These are phyloP conservation scores for Muscicapa adusta DNA, from an alignment of 2,113 vertebrate species.

Conservation along the genomic window DNA sequence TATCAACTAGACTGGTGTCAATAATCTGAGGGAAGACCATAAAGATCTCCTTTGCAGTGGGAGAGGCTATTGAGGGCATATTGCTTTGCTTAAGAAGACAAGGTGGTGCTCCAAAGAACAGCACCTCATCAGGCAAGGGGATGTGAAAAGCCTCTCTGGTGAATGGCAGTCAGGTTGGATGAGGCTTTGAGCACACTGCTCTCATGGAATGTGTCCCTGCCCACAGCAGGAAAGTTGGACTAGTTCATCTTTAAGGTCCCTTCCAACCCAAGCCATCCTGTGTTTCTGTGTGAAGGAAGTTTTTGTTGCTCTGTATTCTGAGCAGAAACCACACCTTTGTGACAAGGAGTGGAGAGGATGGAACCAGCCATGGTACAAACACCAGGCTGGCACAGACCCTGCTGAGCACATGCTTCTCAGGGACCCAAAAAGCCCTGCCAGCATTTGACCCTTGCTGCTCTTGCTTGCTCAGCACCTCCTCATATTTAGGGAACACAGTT, in stretches of 20 bases:
- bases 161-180: not conserved
- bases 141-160: not conserved
- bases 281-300: not conserved
- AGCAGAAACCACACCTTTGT: not conserved
- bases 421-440: not conserved
- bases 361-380: fast-evolving
- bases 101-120: not conserved
- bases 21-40: not conserved
- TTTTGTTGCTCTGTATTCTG: not conserved
- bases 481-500: not conserved
- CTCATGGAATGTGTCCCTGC: not conserved
- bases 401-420: fast-evolving
- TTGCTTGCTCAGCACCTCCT: not conserved
- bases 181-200: not conserved
- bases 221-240: not conserved
- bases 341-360: not conserved
- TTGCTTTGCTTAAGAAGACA: not conserved
- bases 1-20: not conserved
- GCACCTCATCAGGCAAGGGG: not conserved
- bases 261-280: not conserved
- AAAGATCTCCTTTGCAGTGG: not conserved
- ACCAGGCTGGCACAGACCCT: not conserved
- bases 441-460: not conserved
- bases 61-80: not conserved
- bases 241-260: not conserved